Base-by-base conservation (phyloP, 2,797 vertebrate genomes). In the Malurus splendens region DNA sequence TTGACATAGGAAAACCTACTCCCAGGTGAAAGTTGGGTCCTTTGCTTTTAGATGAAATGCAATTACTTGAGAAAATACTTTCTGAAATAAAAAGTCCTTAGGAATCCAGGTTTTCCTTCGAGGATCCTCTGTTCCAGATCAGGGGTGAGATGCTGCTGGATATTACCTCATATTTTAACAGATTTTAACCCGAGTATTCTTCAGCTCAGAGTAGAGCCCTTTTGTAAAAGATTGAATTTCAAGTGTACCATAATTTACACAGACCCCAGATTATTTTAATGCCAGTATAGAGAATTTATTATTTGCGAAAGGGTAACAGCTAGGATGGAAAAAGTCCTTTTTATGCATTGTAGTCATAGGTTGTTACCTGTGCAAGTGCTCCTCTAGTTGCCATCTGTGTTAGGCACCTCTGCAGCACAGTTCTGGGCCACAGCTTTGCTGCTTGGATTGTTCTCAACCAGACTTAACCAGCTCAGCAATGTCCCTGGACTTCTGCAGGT, bases 361-460 rank as follows among this genome's bases (percentile, higher is more conserved):
- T 33, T 41, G 39, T 52, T 32, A 36, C 2, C 30, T 80, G 27
- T 42, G 14, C 17, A 30, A 66, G 9, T 12, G 20, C 36, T 60
- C 30, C 4, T 25, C 20, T n/a, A 12, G 23, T 38, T 77, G 36
- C 30, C 59, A 64, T 2, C 14, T 74, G 14, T 48, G 14, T 48
- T 12, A 8, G 1, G 9, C 3, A 2, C 22, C 7, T 39, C 56
- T 77, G 6, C 30, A 27, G 48, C 22, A 6, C 7, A 13, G 33
- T 18, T 64, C 6, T 64, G 67, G 30, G 15, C 10, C 42, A 25
- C 25, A 67, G n/a, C 42, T 81, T 75, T 41, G 28, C 23, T 24
- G 0, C 36, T 38, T 8, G 2, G 2, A 1, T 56, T 41, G 13
- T 12, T 38, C 18, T 51, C 38, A n/a, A 2, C 3, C 17, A 33